These are phyloP conservation scores for Encarsia formosa DNA, from an alignment of 2,888 invertebrate genomes.

Conservation along the genomic window DNA sequence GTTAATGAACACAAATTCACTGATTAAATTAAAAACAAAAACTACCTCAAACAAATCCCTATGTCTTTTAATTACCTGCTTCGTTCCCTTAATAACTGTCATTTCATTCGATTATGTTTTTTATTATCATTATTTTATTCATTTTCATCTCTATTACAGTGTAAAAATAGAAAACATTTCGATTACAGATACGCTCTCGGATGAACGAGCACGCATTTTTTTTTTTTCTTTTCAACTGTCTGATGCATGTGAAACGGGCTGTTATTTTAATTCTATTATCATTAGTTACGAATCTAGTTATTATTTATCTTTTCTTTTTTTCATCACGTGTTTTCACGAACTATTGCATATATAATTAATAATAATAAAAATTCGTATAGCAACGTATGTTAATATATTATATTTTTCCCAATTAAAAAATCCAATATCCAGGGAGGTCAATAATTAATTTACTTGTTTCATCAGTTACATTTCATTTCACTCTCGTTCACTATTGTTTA, in stretches of 20 bases:
- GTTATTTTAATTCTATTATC: slow-evolving; percentile 6
- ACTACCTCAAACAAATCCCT: slow-evolving; percentile 10
- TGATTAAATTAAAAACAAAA: slow-evolving; percentile 17
- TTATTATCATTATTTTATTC: slow-evolving; percentile 3
- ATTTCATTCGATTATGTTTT: slow-evolving; percentile 11
- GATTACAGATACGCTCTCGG: slow-evolving; percentile 47
- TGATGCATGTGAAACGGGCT: slow-evolving; percentile 24
- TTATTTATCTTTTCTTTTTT: no score
- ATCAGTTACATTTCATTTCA: no score
- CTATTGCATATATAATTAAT: slow-evolving; percentile 15
- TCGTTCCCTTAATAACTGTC: slow-evolving; percentile 2
- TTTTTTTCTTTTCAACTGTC: slow-evolving; percentile 20
- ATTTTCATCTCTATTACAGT: slow-evolving; percentile 34
- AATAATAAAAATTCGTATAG: slow-evolving; percentile 17
- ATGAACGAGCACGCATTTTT: slow-evolving; percentile 21
- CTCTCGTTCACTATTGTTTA: no score
- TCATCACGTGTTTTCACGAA: slow-evolving; percentile 10
- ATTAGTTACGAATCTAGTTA: slow-evolving; percentile 1
- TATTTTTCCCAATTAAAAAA: slow-evolving; percentile 4
- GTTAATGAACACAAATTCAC: no score
- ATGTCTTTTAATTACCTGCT: not conserved
- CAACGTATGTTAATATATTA: slow-evolving; percentile 12
- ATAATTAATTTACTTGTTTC: no score
- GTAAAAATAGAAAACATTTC: slow-evolving; percentile 50
- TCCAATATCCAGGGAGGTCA: not conserved